Evolutionary conservation across 2,888 invertebrate genomes (phyloP).

Genomic region (Erebia aethiops): DNA sequence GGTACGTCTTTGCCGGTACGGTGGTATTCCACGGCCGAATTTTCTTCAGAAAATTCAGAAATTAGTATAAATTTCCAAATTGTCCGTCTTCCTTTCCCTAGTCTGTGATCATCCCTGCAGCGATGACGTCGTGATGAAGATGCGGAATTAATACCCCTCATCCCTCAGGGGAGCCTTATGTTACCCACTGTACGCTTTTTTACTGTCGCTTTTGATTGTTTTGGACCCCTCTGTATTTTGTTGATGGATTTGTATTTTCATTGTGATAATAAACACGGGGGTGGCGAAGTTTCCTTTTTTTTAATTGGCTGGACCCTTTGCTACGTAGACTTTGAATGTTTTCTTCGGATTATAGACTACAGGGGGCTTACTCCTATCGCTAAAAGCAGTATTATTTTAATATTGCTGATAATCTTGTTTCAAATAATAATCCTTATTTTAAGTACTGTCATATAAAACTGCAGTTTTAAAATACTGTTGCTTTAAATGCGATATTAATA

Average conservation of each 20-base stretch:
- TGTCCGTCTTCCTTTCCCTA: not conserved
- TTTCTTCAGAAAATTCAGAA: no score
- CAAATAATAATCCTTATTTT: no score
- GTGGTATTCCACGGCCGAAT: no score
- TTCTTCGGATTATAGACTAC: no score
- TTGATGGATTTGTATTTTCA: conserved; percentile 14
- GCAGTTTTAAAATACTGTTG: no score
- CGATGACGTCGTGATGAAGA: conserved; percentile 62
- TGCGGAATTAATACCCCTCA: conserved; percentile 52
- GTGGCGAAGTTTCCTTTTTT: not conserved
- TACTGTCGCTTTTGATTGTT: conserved; percentile 32
- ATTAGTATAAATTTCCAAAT: no score
- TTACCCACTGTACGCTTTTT: conserved; percentile 35
- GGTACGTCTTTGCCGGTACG: no score
- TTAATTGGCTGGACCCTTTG: not conserved
- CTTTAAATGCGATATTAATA: no score
- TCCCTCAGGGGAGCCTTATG: conserved; percentile 29
- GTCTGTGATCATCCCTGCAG: conserved; percentile 38
- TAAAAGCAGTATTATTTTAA: no score
- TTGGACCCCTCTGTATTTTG: conserved; percentile 15
- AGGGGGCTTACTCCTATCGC: no score
- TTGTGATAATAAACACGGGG: not conserved
- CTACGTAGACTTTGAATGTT: not conserved
- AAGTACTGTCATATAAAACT: no score
- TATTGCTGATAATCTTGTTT: no score